Evolutionary conservation across 1,140 invertebrate species (phyloP).

Genomic region (Papilio glaucus): DNA sequence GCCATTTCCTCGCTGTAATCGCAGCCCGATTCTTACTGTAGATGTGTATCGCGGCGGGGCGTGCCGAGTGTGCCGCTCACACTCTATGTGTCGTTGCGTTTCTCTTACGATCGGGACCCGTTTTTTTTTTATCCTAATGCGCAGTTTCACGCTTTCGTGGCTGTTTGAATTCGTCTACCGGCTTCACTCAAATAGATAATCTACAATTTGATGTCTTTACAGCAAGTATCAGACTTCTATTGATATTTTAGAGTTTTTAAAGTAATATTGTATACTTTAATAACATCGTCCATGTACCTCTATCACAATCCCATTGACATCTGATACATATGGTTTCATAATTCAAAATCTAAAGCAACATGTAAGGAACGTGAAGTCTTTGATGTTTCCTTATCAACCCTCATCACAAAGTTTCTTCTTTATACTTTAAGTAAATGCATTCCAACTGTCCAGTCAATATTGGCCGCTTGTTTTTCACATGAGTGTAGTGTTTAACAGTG

Average conservation of each 20-base stretch:
- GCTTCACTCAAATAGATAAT: constrained; percentile 1
- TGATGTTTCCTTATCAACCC: too few species aligned
- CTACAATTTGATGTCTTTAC: constrained; percentile 21
- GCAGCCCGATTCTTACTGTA: constrained; percentile 63
- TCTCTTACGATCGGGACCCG: constrained; percentile 39
- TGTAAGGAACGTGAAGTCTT: too few species aligned
- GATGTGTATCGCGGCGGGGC: constrained; percentile 60
- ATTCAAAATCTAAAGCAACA: too few species aligned
- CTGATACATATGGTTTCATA: too few species aligned
- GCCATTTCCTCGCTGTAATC: constrained; percentile 68
- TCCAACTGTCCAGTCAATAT: too few species aligned
- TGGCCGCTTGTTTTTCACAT: too few species aligned
- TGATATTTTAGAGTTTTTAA: not conserved
- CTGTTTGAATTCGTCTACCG: not conserved
- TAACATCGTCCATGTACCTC: too few species aligned
- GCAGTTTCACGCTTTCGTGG: constrained; percentile 3
- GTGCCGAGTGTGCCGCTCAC: constrained; percentile 45
- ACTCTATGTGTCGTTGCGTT: constrained; percentile 50
- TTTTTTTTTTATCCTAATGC: constrained; percentile 5
- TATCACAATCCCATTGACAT: too few species aligned
- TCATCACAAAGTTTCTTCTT: too few species aligned
- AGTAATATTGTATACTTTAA: too few species aligned
- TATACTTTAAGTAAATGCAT: too few species aligned
- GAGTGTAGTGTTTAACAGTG: too few species aligned
- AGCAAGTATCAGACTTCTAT: not conserved